Conservation (phyloP, 2,888 invertebrate species). For the Drosophila nr. fundita region DNA sequence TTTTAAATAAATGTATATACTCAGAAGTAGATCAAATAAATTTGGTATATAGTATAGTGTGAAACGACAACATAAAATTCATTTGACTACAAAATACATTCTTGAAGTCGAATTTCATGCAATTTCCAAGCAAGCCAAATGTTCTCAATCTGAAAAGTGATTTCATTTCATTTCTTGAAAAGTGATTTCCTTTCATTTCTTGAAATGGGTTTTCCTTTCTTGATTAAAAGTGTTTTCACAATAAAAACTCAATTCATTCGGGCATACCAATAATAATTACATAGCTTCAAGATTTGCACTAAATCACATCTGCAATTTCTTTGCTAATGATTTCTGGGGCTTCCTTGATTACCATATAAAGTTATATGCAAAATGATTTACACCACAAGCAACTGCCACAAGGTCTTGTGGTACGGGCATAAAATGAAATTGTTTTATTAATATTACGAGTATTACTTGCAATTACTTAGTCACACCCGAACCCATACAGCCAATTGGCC, state of each 20-base stretch:
- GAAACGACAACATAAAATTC: not conserved
- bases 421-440: constrained; percentile 73
- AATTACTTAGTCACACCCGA: constrained; percentile 75
- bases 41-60: not conserved
- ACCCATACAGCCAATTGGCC: constrained; percentile 2
- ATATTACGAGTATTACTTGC: constrained; percentile 67
- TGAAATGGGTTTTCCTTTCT: not conserved
- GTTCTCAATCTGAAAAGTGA: not conserved
- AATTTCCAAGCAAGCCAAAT: not conserved
- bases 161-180: not conserved
- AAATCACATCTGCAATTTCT: not conserved
- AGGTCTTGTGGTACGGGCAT: constrained; percentile 30
- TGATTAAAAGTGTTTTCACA: not conserved
- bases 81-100: not conserved
- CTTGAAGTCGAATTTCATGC: not conserved
- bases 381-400: constrained; percentile 57
- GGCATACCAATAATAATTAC: not conserved
- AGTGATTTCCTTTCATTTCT: not conserved
- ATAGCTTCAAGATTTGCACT: not conserved
- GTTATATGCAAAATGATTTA: constrained; percentile 49
- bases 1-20: constrained; percentile 7
- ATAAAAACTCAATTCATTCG: not conserved
- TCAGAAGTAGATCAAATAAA: constrained; percentile 26
- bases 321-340: constrained; percentile 1
- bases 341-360: constrained; percentile 6